Conservation (phyloP, 2,113 vertebrate genomes). For the Columba janthina region DNA sequence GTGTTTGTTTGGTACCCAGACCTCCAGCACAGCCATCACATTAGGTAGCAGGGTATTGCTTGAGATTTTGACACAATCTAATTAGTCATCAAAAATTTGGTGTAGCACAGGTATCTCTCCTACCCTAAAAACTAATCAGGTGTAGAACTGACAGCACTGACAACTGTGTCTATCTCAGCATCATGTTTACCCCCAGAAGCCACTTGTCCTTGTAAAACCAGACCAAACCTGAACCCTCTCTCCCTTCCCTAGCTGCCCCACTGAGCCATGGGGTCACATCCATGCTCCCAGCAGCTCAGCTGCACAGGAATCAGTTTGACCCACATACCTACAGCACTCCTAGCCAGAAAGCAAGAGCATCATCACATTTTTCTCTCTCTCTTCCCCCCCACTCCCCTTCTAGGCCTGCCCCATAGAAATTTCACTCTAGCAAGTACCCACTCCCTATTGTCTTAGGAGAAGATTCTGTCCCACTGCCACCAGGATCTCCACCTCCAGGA, state of each 20-base stretch:
- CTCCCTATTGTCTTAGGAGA: background rate
- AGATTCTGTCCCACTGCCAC: background rate
- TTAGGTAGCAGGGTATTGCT: background rate
- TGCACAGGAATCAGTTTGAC: fast-evolving
- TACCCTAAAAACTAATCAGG: background rate
- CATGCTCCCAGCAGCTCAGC: background rate
- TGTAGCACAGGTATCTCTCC: background rate
- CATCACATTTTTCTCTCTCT: fast-evolving
- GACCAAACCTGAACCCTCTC: background rate
- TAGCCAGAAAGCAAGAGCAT: background rate
- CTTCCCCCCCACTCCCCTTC: background rate
- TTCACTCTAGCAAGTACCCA: background rate
- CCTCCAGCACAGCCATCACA: fast-evolving
- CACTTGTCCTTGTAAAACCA: fast-evolving
- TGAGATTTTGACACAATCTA: background rate
- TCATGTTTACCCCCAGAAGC: background rate
- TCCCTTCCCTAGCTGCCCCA: fast-evolving
- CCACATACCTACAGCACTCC: fast-evolving
- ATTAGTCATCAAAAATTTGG: background rate
- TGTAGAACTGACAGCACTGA: background rate
- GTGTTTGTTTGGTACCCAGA: too few relatives aligned
- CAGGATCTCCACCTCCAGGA: background rate
- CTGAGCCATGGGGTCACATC: fast-evolving
- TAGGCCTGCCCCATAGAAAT: background rate
- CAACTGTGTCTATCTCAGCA: background rate